phyloP scores from a whole-genome alignment of 2,888 invertebrate genomes.

The Sarcophaga variegata region DNA sequence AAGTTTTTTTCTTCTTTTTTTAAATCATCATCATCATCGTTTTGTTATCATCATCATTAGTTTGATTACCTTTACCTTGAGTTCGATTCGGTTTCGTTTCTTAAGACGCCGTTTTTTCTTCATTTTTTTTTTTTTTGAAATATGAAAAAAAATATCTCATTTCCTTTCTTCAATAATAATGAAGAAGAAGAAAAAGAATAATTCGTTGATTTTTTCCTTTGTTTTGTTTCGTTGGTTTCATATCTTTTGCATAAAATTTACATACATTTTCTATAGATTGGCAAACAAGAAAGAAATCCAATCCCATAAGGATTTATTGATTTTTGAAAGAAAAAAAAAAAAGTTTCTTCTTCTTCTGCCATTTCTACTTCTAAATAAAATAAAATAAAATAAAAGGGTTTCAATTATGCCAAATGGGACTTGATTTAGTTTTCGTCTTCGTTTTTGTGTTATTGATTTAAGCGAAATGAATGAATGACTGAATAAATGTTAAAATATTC shows the following conservation, averaged over 20 bases:
- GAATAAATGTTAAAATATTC: not conserved
- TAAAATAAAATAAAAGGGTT: conserved; percentile 39
- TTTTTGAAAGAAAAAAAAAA: conserved; percentile 19
- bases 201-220: not conserved
- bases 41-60: not conserved
- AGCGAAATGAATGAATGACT: not conserved
- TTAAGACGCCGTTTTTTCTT: conserved; percentile 29
- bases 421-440: not conserved
- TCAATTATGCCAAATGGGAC: conserved; percentile 54
- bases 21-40: not conserved
- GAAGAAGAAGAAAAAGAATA: not conserved
- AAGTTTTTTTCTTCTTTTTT: not conserved
- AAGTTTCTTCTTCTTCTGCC: not conserved
- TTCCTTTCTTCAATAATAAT: not conserved
- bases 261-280: conserved; percentile 56
- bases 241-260: conserved; percentile 64
- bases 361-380: not conserved
- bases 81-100: conserved; percentile 49
- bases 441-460: not conserved
- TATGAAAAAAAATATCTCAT: not conserved
- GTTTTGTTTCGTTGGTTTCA: conserved; percentile 46
- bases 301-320: conserved; percentile 65
- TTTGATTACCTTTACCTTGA: conserved; percentile 15
- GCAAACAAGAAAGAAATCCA: conserved; percentile 11
- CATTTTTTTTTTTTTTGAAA: not conserved